Conservation (phyloP, 1,140 invertebrate species). For the Sweltsa coloradensis region DNA sequence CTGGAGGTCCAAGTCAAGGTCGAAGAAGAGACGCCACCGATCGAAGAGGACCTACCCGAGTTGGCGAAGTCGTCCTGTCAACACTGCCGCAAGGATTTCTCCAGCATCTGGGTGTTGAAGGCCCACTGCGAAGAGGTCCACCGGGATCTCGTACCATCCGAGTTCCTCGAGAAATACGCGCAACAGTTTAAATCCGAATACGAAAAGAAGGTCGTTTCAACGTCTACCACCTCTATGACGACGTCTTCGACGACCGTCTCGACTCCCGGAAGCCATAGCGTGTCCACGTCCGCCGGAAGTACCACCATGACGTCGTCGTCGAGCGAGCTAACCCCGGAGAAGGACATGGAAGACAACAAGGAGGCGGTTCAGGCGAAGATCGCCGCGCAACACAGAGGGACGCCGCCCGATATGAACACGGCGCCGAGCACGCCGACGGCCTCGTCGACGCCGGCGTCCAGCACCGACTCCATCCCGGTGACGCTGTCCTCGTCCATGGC, state of each 20-base stretch:
- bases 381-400: constrained; percentile 19
- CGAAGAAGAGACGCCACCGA: neutral
- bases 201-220: constrained; percentile 34
- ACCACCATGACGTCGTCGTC: constrained; percentile 17
- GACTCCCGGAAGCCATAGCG: constrained; percentile 20
- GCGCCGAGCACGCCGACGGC: constrained; percentile 45
- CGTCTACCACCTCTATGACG: constrained; percentile 42
- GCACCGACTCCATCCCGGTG: constrained; percentile 41
- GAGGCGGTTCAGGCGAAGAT: constrained; percentile 32
- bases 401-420: constrained; percentile 37
- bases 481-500: constrained; percentile 22
- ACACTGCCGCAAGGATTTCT: constrained; percentile 87
- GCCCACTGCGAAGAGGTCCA: constrained; percentile 93
- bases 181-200: constrained; percentile 80
- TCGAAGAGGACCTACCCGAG: constrained; percentile 37
- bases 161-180: constrained; percentile 83
- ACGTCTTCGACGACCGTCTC: constrained; percentile 26
- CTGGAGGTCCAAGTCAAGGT: neutral
- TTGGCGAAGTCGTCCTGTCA: constrained; percentile 61
- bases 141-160: constrained; percentile 75
- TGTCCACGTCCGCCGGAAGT: constrained; percentile 24
- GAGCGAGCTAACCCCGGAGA: constrained; percentile 33
- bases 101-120: constrained; percentile 90
- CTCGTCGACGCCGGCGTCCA: constrained; percentile 44
- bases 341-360: constrained; percentile 39